Base-by-base conservation (phyloP, 2,113 vertebrate species). In the Paedocypris sp. region DNA sequence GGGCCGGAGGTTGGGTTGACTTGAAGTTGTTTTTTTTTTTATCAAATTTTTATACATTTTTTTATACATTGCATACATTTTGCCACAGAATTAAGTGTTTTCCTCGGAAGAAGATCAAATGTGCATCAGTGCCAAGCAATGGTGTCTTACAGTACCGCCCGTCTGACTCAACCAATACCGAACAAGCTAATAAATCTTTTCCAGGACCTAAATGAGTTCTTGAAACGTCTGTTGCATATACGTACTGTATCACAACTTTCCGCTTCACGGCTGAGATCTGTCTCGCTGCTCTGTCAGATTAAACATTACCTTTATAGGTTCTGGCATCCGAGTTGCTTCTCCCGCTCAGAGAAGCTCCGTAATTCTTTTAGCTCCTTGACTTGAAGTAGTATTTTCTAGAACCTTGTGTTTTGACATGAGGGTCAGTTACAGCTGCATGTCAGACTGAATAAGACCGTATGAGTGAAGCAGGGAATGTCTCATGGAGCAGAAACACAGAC, bases 381-480 rank as follows among this genome's bases (percentile, higher is more conserved):
- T 20, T 18, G 28, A 23, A 54, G 13, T 22, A 25, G 7, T 18
- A 41, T 36, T 47, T n/a, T 53, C 25, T 48, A 39, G 22, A 18
- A 18, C 28, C 15, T 31, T 23, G 8, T 33, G 25, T 43, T 49
- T 59, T 46, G 5, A 52, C 61, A 57, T 25, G 23, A 50, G 15
- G 13, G 49, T 65, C 56, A 41, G 49, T 47, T 38, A 50, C 39
- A 64, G 28, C 15, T 29, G 31, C 32, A 42, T 43, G 63, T 66
- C 59, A 31, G 11, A 38, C 2, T 35, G 22, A 16, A 52, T 58
- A 46, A 36, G 38, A 12, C 29, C 29, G 36, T 56, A 28, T 52
- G 38, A 70, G 39, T 38, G 31, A 42, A 16, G 33, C 19, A 39
- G 19, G 51, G 39, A 49, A 42, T 15, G 19, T 11, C 11, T 20